Evolutionary conservation across 2,113 vertebrate species (phyloP), one percentile per base, ranked within the genome.

Genomic region (Noctilio leporinus): DNA sequence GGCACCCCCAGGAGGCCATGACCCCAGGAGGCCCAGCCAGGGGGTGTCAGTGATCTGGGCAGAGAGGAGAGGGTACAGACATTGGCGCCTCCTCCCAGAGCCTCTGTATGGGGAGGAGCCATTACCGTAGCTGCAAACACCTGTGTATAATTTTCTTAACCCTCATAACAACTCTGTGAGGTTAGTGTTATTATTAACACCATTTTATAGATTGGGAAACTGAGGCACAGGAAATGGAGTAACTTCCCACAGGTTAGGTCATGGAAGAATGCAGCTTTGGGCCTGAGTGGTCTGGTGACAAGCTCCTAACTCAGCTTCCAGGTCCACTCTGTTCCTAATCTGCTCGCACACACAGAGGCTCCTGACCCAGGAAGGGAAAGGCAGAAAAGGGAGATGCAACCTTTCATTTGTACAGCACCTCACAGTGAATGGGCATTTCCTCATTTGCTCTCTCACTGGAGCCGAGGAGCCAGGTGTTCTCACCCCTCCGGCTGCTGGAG

Each of bases 281-380:
- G 11, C n/a, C 30, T 0, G 0, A 30, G n/a, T 14, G 20, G 4
- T 49, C 57, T n/a, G 84, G 65, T 4, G 5, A 47, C 76, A 53
- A 59, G 53, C 33, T 16, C 1, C 45, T 38, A 49, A 59, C 28
- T 20, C 4, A 4, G 72, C n/a, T 59, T 38, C 69, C 4, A 6
- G 38, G 20, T 53, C 24, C 0, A 0, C 1, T 57, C 81, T 51
- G 26, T 4, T 53, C 59, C 33, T 53, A 3, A 15, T 4, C 55
- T 35, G 11, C 83, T 40, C 22, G 2, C 47, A 14, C 0, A 14
- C 0, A 0, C 2, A 11, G 49, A 49, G 65, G 62, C 30, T 22
- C 47, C 75, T 16, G 17, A 11, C 24, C 1, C 0, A 19, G 35
- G 59, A 55, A 9, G 35, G 38, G 38, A 30, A 69, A 38, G n/a